Evolutionary conservation across 2,888 invertebrate genomes (phyloP).

Genomic region (Reticulitermes lucifugus): DNA sequence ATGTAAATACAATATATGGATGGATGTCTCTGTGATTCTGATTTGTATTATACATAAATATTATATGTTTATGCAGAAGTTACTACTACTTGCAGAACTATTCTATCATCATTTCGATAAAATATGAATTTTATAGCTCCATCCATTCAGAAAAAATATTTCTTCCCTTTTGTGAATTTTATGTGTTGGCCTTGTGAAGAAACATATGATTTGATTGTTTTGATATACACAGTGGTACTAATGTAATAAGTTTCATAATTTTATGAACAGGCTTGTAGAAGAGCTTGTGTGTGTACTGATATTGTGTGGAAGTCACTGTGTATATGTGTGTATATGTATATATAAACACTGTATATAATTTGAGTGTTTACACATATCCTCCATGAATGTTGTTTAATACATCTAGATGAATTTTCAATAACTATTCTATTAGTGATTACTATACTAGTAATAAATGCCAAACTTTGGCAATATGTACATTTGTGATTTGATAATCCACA

Average conservation of each 20-base stretch:
- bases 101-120: no score
- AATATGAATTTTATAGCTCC: no score
- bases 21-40: no score
- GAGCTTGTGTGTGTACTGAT: neutral
- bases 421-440: neutral
- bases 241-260: neutral
- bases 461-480: neutral
- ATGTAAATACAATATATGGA: no score
- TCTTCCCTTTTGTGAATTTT: no score
- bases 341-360: neutral
- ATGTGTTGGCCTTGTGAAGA: no score
- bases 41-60: no score
- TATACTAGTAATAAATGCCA: neutral
- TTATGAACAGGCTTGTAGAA: neutral
- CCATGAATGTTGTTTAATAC: neutral
- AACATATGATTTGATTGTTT: no score
- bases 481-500: neutral
- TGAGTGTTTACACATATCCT: neutral
- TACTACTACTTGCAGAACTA: no score
- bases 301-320: neutral
- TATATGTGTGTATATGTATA: neutral
- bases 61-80: no score
- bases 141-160: no score
- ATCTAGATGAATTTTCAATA: neutral
- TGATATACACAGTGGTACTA: neutral